These are phyloP conservation scores for Pseudomugil gertrudae DNA, from an alignment of 2,797 vertebrate genomes.

Conservation along the genomic window DNA sequence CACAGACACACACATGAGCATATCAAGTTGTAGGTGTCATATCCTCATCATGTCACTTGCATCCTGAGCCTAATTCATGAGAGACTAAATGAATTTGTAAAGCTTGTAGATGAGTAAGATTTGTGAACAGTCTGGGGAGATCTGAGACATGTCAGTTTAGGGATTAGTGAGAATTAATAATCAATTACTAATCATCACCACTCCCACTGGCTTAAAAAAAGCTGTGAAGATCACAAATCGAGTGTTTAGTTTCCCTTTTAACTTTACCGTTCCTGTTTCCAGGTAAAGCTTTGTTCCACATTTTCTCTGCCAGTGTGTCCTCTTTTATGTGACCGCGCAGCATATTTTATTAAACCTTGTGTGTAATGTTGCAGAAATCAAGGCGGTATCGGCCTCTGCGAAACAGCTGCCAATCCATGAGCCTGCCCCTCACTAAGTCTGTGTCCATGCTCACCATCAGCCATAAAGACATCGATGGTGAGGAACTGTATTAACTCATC, in stretches of 20 bases:
- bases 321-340: neutral
- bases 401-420: constrained; percentile 84
- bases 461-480: constrained; percentile 91
- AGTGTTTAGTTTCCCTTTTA: constrained; percentile 45
- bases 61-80: constrained; percentile 24
- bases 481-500: constrained; percentile 62
- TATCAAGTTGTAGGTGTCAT: constrained; percentile 17
- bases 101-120: constrained; percentile 39
- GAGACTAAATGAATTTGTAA: constrained; percentile 32
- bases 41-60: constrained; percentile 26
- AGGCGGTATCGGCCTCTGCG: constrained; percentile 82
- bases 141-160: constrained; percentile 40
- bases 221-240: constrained; percentile 22
- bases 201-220: constrained; percentile 24
- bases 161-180: constrained; percentile 59
- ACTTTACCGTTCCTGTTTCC: constrained; percentile 43
- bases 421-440: constrained; percentile 91
- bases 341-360: constrained; percentile 17
- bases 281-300: constrained; percentile 17
- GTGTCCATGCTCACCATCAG: constrained; percentile 92
- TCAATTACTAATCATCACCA: too few species aligned
- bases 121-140: constrained; percentile 37
- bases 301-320: neutral
- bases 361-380: constrained; percentile 78
- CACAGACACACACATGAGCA: neutral